Evolutionary conservation across 2,888 invertebrate genomes (phyloP).

Genomic region (Eilema griseolum): DNA sequence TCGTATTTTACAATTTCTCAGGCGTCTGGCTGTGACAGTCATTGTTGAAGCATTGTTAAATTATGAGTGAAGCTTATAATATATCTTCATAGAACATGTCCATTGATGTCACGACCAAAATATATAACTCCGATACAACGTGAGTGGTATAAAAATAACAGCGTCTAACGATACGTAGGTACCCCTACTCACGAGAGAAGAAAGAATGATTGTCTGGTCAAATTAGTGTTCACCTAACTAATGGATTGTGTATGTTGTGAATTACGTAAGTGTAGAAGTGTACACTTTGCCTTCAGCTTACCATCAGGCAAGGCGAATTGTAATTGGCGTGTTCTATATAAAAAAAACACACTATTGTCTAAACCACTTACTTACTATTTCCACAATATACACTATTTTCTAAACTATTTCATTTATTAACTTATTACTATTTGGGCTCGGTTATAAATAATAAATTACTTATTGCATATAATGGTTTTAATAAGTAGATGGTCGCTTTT

Average conservation of each 20-base stretch:
- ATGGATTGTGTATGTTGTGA: background rate
- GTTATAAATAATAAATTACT: slow-evolving; percentile 17
- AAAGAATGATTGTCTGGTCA: background rate
- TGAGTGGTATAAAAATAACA: background rate
- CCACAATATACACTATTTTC: background rate
- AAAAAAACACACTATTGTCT: too few relatives aligned
- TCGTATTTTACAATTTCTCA: background rate
- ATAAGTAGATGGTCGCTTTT: slow-evolving; percentile 10
- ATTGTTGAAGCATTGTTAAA: background rate
- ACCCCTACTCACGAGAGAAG: background rate
- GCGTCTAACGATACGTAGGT: background rate
- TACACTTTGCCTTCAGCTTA: too few relatives aligned
- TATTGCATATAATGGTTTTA: slow-evolving; percentile 13
- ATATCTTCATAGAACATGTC: background rate
- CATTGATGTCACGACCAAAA: background rate
- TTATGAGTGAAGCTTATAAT: background rate
- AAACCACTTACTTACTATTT: too few relatives aligned
- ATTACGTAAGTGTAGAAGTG: too few relatives aligned
- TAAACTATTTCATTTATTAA: background rate
- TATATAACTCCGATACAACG: background rate
- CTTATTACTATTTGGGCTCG: background rate
- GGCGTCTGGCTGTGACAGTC: too few relatives aligned
- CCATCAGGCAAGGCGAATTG: too few relatives aligned
- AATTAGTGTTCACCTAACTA: background rate
- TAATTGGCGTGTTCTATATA: too few relatives aligned